phyloP scores from a whole-genome alignment of 2,797 vertebrate genomes.

The Sebastolobus altivelis region DNA sequence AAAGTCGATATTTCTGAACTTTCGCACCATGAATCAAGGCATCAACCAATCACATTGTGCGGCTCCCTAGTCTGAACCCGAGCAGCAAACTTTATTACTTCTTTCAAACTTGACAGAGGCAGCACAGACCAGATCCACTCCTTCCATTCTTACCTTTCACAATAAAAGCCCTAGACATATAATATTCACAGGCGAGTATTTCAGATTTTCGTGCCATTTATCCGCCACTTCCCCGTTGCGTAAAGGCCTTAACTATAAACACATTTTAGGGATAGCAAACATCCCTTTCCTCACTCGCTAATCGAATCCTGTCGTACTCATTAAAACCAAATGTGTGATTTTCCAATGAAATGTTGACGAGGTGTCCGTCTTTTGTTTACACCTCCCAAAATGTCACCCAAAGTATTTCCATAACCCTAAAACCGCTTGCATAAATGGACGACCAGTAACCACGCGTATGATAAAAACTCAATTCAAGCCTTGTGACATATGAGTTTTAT shows the following conservation, averaged over 20 bases:
- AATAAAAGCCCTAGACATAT: fast-evolving
- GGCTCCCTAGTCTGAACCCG: fast-evolving
- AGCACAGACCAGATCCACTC: too few relatives aligned
- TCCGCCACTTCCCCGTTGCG: background rate
- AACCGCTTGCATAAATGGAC: slow-evolving; percentile 37
- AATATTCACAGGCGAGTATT: background rate
- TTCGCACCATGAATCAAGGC: background rate
- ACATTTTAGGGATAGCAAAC: background rate
- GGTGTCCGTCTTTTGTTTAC: slow-evolving; percentile 25
- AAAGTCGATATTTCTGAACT: too few relatives aligned
- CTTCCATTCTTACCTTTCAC: background rate
- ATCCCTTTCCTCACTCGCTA: background rate
- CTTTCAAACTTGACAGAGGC: too few relatives aligned
- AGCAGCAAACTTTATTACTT: too few relatives aligned
- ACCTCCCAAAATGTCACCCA: slow-evolving; percentile 24
- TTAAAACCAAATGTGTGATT: background rate
- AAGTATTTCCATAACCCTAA: slow-evolving; percentile 28
- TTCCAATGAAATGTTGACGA: slow-evolving; percentile 18
- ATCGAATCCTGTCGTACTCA: background rate
- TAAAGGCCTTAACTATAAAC: slow-evolving; percentile 4
- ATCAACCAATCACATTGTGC: background rate
- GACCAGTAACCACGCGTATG: slow-evolving; percentile 22
- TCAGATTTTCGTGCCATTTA: background rate
- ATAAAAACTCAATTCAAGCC: slow-evolving; percentile 41
- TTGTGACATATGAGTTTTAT: slow-evolving; percentile 59